Conservation (phyloP, 2,113 vertebrate genomes). For the Thunnus thynnus region DNA sequence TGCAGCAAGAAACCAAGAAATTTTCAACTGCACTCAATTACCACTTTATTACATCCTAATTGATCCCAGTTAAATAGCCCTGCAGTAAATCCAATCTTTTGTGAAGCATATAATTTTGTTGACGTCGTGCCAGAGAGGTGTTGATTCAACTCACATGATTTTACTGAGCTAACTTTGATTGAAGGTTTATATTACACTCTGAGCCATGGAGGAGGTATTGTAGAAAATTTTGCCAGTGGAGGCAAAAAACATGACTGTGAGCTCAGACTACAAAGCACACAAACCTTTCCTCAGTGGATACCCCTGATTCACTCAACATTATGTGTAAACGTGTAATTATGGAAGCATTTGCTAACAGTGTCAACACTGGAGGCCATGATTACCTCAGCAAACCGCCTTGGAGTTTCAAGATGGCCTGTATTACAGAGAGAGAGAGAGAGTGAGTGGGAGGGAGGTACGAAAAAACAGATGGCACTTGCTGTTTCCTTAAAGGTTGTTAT, state of each 20-base stretch:
- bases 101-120: not conserved
- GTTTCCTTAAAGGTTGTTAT: conserved; percentile 77
- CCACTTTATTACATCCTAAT: conserved; percentile 3
- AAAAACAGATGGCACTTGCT: conserved; percentile 67
- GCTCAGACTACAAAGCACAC: not conserved
- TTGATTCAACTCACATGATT: conserved; percentile 1
- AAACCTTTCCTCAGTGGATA: conserved; percentile 16
- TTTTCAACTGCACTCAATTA: not conserved
- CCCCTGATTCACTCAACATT: conserved; percentile 51
- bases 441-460: conserved; percentile 68
- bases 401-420: conserved; percentile 60
- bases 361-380: conserved; percentile 64
- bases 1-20: not conserved
- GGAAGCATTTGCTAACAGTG: conserved; percentile 48
- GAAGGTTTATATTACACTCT: not conserved
- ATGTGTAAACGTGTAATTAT: conserved; percentile 60
- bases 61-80: not conserved
- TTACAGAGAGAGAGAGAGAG: conserved; percentile 49
- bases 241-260: not conserved
- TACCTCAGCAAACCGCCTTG: conserved; percentile 73
- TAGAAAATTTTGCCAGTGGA: not conserved
- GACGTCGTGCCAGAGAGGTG: not conserved
- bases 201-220: not conserved
- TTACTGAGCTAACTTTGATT: not conserved
- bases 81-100: not conserved